These are phyloP conservation scores for Keiferia lycopersicella DNA, from an alignment of 2,888 invertebrate species.

Conservation along the genomic window DNA sequence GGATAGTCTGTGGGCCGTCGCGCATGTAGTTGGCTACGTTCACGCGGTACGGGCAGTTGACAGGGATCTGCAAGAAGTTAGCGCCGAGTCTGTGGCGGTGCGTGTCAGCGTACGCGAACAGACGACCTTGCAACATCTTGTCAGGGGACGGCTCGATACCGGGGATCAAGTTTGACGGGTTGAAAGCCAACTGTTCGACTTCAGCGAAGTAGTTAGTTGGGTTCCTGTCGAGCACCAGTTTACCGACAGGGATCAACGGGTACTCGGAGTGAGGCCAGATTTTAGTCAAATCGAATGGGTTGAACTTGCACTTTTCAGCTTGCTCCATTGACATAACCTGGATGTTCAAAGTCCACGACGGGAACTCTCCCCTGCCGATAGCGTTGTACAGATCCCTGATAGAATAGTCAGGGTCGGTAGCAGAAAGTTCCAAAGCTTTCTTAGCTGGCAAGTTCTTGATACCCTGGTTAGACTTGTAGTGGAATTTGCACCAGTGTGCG, in stretches of 20 bases:
- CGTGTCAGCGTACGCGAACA: constrained; percentile 95
- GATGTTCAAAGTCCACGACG: constrained; percentile 90
- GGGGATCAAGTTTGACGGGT: constrained; percentile 93
- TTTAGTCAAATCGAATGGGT: constrained; percentile 97
- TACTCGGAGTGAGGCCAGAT: constrained; percentile 94
- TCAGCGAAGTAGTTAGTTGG: constrained; percentile 96
- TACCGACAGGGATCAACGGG: constrained; percentile 94
- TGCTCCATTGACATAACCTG: constrained; percentile 95
- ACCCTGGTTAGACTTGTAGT: constrained; percentile 95
- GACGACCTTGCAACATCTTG: constrained; percentile 94
- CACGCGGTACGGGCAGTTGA: constrained; percentile 94
- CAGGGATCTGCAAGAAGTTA: constrained; percentile 95
- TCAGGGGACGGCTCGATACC: constrained; percentile 97
- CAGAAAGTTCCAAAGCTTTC: constrained; percentile 85
- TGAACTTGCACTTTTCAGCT: constrained; percentile 89
- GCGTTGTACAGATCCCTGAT: constrained; percentile 95
- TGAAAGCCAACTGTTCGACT: constrained; percentile 96
- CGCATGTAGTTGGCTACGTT: constrained; percentile 90
- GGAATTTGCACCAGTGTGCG: constrained; percentile 94
- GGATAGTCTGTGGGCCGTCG: constrained; percentile 90
- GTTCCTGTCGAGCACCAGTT: constrained; percentile 91
- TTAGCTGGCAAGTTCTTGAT: constrained; percentile 89
- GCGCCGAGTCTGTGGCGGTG: constrained; percentile 93
- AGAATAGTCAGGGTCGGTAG: constrained; percentile 93
- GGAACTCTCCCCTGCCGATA: constrained; percentile 87